phyloP scores from a whole-genome alignment of 2,888 invertebrate species.

The Mycogona germanica region DNA sequence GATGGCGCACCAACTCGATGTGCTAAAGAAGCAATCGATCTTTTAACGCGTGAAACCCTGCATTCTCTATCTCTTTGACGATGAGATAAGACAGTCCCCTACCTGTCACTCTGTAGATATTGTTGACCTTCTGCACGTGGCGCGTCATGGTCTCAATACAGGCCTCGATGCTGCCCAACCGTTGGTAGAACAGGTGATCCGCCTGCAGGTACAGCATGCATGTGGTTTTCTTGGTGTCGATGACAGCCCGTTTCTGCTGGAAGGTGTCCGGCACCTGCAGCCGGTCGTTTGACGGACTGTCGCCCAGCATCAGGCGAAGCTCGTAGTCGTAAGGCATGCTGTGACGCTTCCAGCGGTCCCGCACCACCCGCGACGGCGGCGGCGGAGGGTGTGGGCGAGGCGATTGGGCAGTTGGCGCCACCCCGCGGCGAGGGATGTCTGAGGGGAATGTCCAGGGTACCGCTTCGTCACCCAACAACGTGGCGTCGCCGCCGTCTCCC shows the following conservation, averaged over 20 bases:
- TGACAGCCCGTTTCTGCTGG: constrained; percentile 35
- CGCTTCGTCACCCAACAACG: too few relatives aligned
- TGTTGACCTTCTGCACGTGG: constrained; percentile 84
- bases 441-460: too few relatives aligned
- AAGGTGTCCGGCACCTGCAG: constrained; percentile 9
- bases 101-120: constrained; percentile 35
- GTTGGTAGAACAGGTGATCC: constrained; percentile 82
- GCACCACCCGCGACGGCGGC: not conserved
- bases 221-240: constrained; percentile 78
- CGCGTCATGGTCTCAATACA: constrained; percentile 91
- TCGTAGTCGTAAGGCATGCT: constrained; percentile 15
- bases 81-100: too few relatives aligned
- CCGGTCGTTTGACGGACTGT: not conserved
- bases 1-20: too few relatives aligned
- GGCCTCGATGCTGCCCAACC: constrained; percentile 85
- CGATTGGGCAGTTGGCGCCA: too few relatives aligned
- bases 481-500: too few relatives aligned
- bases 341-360: not conserved
- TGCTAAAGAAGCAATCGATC: too few relatives aligned
- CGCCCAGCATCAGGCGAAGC: not conserved
- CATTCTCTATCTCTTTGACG: too few relatives aligned
- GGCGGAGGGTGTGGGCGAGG: not conserved
- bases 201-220: constrained; percentile 94
- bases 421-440: too few relatives aligned
- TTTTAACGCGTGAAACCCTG: too few relatives aligned